phyloP scores from a whole-genome alignment of 2,113 vertebrate species.

The Cariama cristata region DNA sequence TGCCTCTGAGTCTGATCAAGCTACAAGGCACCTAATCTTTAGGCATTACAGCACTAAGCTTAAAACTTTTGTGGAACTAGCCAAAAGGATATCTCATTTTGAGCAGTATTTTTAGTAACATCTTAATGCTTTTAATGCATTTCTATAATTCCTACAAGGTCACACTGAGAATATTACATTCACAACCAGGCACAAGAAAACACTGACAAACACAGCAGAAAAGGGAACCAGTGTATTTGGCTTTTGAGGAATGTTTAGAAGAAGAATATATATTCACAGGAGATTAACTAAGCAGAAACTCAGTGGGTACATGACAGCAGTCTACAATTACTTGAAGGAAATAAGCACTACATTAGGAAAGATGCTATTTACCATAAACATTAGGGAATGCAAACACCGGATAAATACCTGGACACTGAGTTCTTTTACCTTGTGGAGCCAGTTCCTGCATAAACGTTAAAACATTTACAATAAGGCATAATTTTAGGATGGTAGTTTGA shows the following conservation, averaged over 20 bases:
- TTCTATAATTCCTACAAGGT: background rate
- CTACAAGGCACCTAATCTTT: background rate
- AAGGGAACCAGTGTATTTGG: background rate
- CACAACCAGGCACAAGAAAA: background rate
- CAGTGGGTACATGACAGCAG: background rate
- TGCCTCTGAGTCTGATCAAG: background rate
- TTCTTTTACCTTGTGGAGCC: background rate
- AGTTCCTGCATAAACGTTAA: background rate
- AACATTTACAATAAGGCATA: background rate
- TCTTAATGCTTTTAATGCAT: background rate
- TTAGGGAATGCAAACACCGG: background rate
- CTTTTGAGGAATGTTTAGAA: background rate
- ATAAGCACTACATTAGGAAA: background rate
- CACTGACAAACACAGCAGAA: background rate
- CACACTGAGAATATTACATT: background rate
- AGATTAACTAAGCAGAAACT: background rate
- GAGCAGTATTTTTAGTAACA: background rate
- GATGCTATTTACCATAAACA: background rate
- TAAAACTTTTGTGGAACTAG: background rate
- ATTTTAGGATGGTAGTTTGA: background rate
- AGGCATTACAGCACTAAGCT: background rate
- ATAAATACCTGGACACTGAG: background rate
- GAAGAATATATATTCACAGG: background rate
- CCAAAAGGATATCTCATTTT: background rate
- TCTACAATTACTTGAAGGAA: background rate